Percentiles rank a stretch among this genome's conserved stretches.
phyloP scores from a whole-genome alignment of 2,888 invertebrate genomes.

The Oxystoma pomonae region DNA sequence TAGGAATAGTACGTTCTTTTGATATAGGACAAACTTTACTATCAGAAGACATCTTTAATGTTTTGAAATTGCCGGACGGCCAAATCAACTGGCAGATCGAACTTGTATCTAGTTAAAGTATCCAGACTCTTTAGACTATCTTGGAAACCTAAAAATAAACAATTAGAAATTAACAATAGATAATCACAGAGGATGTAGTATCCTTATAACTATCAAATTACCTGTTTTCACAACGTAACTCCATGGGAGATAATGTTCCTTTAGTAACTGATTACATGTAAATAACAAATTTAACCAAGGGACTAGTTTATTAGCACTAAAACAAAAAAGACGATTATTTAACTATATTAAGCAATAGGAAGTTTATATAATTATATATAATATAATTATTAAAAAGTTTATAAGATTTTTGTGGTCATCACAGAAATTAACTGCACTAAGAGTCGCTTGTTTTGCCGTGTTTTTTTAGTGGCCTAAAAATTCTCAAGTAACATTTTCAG shows the following conservation, averaged over 20 bases:
- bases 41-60: slow-evolving; percentile 86
- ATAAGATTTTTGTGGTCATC: no score
- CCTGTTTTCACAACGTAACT: slow-evolving; percentile 94
- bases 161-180: no score
- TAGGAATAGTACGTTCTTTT: neutral
- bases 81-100: slow-evolving; percentile 92
- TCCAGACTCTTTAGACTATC: slow-evolving; percentile 91
- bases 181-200: no score
- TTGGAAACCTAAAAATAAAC: slow-evolving; percentile 72
- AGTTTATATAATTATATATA: no score
- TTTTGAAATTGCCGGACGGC: slow-evolving; percentile 96
- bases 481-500: no score
- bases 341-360: no score
- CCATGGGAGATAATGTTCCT: slow-evolving; percentile 81
- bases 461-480: no score
- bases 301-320: slow-evolving; percentile 83
- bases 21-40: neutral
- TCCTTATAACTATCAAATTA: slow-evolving; percentile 35
- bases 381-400: no score
- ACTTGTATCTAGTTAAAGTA: slow-evolving; percentile 76
- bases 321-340: no score
- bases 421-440: no score
- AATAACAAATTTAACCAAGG: slow-evolving; percentile 93
- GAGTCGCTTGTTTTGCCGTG: neutral
- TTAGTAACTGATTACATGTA: slow-evolving; percentile 75